Conservation (phyloP, 2,113 vertebrate species). For the Nothocercus julius region DNA sequence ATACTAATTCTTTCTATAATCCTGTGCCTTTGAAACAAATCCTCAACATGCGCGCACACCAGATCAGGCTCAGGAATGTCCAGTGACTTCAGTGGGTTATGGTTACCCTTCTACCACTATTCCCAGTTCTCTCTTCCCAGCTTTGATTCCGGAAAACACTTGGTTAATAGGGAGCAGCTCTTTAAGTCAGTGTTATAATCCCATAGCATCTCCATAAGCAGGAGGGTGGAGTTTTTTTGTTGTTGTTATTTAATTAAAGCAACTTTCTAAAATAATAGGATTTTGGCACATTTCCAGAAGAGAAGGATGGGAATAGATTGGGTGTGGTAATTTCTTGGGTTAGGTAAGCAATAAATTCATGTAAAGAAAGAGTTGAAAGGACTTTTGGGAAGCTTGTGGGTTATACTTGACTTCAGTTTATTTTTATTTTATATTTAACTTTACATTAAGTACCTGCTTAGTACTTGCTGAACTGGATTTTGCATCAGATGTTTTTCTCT, state of each 20-base stretch:
- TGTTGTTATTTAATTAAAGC: neutral
- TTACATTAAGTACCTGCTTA: neutral
- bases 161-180: neutral
- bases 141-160: neutral
- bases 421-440: slow-evolving; percentile 31
- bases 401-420: neutral
- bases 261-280: neutral
- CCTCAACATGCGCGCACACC: neutral
- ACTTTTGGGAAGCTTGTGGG: neutral
- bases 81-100: neutral
- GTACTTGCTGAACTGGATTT: neutral
- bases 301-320: neutral
- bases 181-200: neutral
- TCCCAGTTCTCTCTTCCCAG: neutral
- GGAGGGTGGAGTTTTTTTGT: neutral
- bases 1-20: neutral
- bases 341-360: neutral
- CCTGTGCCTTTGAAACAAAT: slow-evolving; percentile 16
- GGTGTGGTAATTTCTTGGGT: neutral
- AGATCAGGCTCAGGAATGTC: neutral
- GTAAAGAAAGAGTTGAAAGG: neutral
- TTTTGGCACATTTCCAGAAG: neutral
- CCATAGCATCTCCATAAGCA: neutral
- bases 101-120: neutral
- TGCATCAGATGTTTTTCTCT: neutral